These are phyloP conservation scores for Nannobrachium achirus DNA, from an alignment of 2,113 vertebrate species.

Conservation along the genomic window DNA sequence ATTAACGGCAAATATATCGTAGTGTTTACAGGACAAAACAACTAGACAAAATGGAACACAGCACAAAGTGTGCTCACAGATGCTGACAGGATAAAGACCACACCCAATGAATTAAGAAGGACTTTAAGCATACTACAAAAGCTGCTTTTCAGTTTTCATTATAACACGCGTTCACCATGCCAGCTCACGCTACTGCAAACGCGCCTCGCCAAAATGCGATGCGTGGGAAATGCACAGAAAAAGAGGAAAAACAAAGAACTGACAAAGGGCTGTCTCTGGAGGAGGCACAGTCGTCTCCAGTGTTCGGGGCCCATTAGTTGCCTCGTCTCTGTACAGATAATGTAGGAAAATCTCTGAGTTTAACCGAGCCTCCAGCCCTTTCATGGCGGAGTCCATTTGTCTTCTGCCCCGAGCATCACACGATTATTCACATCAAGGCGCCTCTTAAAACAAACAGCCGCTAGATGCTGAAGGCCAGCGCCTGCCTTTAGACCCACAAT, in stretches of 20 bases:
- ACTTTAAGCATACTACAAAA: not conserved
- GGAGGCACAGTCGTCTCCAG: conserved; percentile 37
- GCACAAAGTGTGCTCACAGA: conserved; percentile 5
- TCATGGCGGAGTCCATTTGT: conserved; percentile 61
- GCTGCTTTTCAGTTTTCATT: no score
- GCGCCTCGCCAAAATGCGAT: conserved; percentile 41
- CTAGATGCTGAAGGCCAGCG: conserved; percentile 42
- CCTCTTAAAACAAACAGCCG: conserved; percentile 68
- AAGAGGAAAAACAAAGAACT: conserved; percentile 44
- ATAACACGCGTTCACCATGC: not conserved
- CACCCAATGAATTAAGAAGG: conserved; percentile 18
- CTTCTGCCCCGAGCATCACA: conserved; percentile 35
- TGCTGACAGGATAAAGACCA: not conserved
- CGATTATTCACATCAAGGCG: conserved; percentile 58
- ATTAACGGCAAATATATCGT: not conserved
- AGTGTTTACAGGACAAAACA: not conserved
- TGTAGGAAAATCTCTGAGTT: conserved; percentile 71
- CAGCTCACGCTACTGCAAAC: conserved; percentile 19
- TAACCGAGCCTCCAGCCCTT: conserved; percentile 60
- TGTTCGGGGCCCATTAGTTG: conserved; percentile 65
- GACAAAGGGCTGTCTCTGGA: conserved; percentile 63
- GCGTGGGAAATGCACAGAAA: conserved; percentile 36
- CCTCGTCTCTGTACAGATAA: conserved; percentile 61
- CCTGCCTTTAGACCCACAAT: not conserved
- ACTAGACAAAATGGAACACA: not conserved